A percentile compares a stretch with the other conserved stretches of the same genome.
These are phyloP conservation scores for Danaus chrysippus DNA, from an alignment of 2,888 invertebrate genomes.

Conservation along the genomic window DNA sequence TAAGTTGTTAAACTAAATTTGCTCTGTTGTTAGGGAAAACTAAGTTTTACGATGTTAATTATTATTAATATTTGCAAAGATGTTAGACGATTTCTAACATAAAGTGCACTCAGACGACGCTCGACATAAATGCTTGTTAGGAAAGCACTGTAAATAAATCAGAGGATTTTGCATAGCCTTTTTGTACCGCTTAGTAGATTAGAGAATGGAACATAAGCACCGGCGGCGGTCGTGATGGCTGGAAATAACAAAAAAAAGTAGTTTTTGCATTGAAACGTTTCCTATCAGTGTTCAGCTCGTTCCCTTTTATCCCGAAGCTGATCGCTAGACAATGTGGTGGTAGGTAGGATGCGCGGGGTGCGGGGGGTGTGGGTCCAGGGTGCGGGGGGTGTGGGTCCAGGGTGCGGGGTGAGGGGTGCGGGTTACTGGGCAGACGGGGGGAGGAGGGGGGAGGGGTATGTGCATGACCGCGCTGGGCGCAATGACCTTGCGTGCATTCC, in stretches of 20 bases:
- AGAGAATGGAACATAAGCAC: conserved; percentile 61
- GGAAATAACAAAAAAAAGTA: conserved; percentile 60
- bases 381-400: conserved; percentile 50
- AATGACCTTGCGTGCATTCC: conserved; percentile 78
- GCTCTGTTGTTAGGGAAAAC: no score
- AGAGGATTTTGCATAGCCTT: conserved; percentile 49
- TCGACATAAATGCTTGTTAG: conserved; percentile 53
- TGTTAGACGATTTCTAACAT: conserved; percentile 43
- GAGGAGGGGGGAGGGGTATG: conserved; percentile 49
- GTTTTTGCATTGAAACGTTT: conserved; percentile 72
- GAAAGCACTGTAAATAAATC: conserved; percentile 64
- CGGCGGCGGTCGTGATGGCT: conserved; percentile 58
- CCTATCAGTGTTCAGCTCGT: conserved; percentile 62
- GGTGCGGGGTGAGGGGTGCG: conserved; percentile 36
- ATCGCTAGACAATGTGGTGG: conserved; percentile 73
- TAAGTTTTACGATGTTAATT: conserved; percentile 23
- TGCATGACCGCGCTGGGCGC: conserved; percentile 78
- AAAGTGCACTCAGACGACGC: conserved; percentile 26
- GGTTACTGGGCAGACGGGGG: conserved; percentile 44
- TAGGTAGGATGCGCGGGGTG: conserved; percentile 34
- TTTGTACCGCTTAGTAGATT: conserved; percentile 64
- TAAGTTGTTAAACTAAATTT: no score
- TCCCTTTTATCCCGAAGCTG: conserved; percentile 72
- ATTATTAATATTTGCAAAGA: conserved; percentile 35
- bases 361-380: conserved; percentile 39